These are phyloP conservation scores for Lethrus apterus DNA, from an alignment of 1,140 invertebrate genomes.

Conservation along the genomic window DNA sequence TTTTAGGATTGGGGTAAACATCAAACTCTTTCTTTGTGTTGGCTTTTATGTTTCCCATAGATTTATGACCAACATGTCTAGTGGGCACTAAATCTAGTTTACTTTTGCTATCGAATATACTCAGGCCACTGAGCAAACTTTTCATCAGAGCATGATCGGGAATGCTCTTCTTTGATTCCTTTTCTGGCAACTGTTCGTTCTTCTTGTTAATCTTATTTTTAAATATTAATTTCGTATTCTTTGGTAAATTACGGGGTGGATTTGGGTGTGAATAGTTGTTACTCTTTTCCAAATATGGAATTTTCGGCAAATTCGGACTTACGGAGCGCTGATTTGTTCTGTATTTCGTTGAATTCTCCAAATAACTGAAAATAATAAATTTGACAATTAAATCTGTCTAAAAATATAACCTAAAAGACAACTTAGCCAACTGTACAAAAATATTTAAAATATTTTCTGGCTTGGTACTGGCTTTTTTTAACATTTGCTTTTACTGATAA, in stretches of 20 bases:
- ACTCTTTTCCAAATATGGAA: conserved; percentile 1
- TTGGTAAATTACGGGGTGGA: neutral
- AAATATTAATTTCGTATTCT: no score
- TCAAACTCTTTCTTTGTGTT: neutral
- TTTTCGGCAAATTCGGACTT: conserved; percentile 5
- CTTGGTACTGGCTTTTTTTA: no score
- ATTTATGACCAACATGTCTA: conserved; percentile 1
- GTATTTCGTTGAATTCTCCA: conserved; percentile 1
- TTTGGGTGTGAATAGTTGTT: neutral
- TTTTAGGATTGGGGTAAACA: neutral
- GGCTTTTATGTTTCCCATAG: conserved; percentile 8
- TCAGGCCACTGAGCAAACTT: conserved; percentile 7
- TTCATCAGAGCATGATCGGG: conserved; percentile 10
- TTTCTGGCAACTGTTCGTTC: no score
- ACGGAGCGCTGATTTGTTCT: conserved; percentile 1
- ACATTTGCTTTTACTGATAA: no score
- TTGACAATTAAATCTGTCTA: no score
- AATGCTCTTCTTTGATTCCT: conserved; percentile 7
- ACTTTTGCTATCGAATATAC: conserved; percentile 4
- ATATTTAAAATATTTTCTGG: no score
- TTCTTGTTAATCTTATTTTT: no score
- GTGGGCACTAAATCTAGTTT: neutral
- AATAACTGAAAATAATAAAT: conserved; percentile 1
- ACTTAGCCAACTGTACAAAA: no score
- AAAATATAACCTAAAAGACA: no score